These are phyloP conservation scores for Drosophila nr. medialis DNA, from an alignment of 2,888 invertebrate species.

Conservation along the genomic window DNA sequence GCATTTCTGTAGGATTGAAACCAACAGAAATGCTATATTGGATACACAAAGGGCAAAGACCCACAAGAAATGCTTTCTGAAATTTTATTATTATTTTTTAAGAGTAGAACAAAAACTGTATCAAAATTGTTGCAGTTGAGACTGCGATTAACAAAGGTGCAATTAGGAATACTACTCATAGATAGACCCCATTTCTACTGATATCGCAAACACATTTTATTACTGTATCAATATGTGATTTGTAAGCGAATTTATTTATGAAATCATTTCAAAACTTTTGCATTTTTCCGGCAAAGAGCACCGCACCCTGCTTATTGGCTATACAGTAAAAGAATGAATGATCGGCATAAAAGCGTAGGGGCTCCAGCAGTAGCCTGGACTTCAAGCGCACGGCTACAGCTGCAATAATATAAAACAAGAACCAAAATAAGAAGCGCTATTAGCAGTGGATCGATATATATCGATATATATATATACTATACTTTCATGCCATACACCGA, in stretches of 20 bases:
- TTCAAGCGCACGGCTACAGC: neutral
- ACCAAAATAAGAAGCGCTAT: neutral
- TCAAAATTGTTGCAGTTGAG: neutral
- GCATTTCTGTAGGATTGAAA: slow-evolving; percentile 12
- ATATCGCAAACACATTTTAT: neutral
- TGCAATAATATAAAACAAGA: slow-evolving; percentile 1
- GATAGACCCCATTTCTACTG: neutral
- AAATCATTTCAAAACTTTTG: neutral
- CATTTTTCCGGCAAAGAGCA: neutral
- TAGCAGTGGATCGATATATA: neutral
- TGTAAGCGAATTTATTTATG: no score
- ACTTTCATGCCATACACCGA: neutral
- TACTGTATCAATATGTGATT: no score
- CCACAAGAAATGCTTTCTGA: neutral
- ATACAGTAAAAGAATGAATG: neutral
- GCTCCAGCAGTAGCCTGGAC: no score
- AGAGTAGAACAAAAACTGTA: neutral
- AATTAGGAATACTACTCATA: neutral
- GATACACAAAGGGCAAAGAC: neutral
- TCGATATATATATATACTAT: neutral
- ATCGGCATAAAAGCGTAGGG: neutral
- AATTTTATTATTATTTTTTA: no score
- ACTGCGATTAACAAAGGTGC: neutral
- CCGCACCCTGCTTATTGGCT: neutral
- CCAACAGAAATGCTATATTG: no score